phyloP scores from a whole-genome alignment of 1,140 invertebrate species.

The Drosophila pachea region DNA sequence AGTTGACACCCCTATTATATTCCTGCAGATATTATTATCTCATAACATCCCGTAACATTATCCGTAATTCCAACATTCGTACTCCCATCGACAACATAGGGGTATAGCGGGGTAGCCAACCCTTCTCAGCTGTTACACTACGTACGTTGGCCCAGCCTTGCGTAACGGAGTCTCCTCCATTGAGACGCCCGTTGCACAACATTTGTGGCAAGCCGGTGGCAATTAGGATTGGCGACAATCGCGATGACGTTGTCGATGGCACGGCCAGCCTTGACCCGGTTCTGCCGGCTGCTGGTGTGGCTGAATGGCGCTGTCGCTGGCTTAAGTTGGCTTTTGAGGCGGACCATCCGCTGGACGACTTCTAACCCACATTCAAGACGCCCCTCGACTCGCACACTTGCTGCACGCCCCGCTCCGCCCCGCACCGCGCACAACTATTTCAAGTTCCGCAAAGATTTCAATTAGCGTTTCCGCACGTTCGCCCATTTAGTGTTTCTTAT shows the following conservation, averaged over 20 bases:
- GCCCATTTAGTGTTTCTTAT: slow-evolving; percentile 25
- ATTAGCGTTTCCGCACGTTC: slow-evolving; percentile 70
- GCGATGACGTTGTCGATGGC: slow-evolving; percentile 37
- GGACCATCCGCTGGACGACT: slow-evolving; percentile 23
- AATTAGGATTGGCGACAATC: slow-evolving; percentile 43
- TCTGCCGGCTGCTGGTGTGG: slow-evolving; percentile 27
- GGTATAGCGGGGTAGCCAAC: too few relatives aligned
- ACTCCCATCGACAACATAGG: too few relatives aligned
- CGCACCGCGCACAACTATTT: slow-evolving; percentile 14
- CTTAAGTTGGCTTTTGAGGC: slow-evolving; percentile 17
- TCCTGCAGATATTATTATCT: too few relatives aligned
- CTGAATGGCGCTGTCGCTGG: slow-evolving; percentile 26
- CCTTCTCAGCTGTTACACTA: too few relatives aligned
- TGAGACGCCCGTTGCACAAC: slow-evolving; percentile 44
- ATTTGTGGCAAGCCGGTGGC: slow-evolving; percentile 44
- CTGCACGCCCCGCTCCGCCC: not conserved
- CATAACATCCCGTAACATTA: too few relatives aligned
- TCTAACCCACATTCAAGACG: slow-evolving; percentile 46
- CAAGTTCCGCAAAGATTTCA: slow-evolving; percentile 48
- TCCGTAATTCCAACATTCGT: too few relatives aligned
- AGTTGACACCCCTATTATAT: too few relatives aligned
- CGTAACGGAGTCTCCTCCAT: too few relatives aligned
- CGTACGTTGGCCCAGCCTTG: too few relatives aligned
- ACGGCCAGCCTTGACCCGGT: slow-evolving; percentile 62
- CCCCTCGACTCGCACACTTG: slow-evolving; percentile 1